Conservation (phyloP, 2,888 invertebrate species). For the Theodoxus fluviatilis region DNA sequence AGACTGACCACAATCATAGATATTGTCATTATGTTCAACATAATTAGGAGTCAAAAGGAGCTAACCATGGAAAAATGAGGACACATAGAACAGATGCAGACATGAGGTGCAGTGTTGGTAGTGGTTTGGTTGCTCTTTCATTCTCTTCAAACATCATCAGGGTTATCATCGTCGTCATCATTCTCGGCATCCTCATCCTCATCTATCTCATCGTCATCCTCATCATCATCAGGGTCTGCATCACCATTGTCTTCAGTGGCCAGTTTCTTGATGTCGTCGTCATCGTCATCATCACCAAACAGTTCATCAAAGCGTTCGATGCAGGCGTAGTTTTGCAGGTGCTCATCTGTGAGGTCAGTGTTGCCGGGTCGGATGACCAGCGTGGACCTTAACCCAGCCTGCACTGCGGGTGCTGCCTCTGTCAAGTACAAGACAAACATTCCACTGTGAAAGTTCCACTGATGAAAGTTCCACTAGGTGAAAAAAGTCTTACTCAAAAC, state of each 20-base stretch:
- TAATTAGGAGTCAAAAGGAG: no score
- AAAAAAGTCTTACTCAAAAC: background rate
- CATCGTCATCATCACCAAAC: slow-evolving; percentile 53
- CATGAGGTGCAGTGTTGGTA: no score
- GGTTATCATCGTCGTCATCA: slow-evolving; percentile 42
- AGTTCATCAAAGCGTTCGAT: slow-evolving; percentile 58
- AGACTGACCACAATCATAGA: no score
- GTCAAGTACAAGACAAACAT: slow-evolving; percentile 48
- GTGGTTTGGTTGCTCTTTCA: no score
- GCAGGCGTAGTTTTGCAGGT: slow-evolving; percentile 51
- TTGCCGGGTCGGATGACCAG: slow-evolving; percentile 84
- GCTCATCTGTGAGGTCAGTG: slow-evolving; percentile 73
- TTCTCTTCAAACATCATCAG: slow-evolving; percentile 74
- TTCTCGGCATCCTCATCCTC: slow-evolving; percentile 46
- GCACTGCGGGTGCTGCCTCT: slow-evolving; percentile 85
- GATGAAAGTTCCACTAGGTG: no score
- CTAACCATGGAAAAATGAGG: no score
- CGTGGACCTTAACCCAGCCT: slow-evolving; percentile 76
- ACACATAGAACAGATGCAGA: no score
- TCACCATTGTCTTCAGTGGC: slow-evolving; percentile 35
- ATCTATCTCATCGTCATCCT: slow-evolving; percentile 39
- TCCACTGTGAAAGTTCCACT: no score
- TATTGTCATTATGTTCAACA: no score
- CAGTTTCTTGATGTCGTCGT: slow-evolving; percentile 46
- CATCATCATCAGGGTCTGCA: slow-evolving; percentile 37